phyloP scores from a whole-genome alignment of 64 coral and sea anemone genomes.

The Montipora efflorescens region DNA sequence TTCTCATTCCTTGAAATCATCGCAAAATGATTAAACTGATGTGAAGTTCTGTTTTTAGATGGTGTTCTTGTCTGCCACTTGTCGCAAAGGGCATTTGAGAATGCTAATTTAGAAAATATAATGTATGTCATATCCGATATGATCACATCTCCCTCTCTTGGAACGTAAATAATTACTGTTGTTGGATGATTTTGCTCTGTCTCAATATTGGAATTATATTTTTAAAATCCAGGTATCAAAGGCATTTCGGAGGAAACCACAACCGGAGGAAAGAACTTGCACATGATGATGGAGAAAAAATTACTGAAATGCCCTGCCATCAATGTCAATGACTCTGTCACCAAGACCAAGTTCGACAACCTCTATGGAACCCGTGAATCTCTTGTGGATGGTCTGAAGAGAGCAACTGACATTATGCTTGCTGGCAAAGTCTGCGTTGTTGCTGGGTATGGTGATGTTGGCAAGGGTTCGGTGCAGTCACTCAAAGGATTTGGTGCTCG shows the following conservation, averaged over 20 bases:
- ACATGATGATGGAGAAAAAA: constrained; percentile 90
- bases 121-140: too few species aligned
- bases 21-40: too few species aligned
- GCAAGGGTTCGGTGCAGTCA: constrained; percentile 95
- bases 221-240: constrained; percentile 56
- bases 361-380: constrained; percentile 98
- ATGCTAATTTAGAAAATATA: too few species aligned
- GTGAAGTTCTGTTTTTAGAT: too few species aligned
- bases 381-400: constrained; percentile 98
- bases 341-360: constrained; percentile 99
- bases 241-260: constrained; percentile 97
- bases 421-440: constrained; percentile 96
- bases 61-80: too few species aligned
- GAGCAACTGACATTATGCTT: constrained; percentile 98
- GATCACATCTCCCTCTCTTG: too few species aligned
- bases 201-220: too few species aligned
- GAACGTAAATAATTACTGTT: too few species aligned
- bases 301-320: constrained; percentile 84
- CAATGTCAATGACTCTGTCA: constrained; percentile 99
- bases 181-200: too few species aligned
- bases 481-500: constrained; percentile 91
- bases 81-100: too few species aligned
- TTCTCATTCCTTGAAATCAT: too few species aligned
- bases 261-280: constrained; percentile 95
- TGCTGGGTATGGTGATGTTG: constrained; percentile 99